Evolutionary conservation across 1,140 invertebrate species (phyloP).

Genomic region (Mycetomoellerius zeteki): DNA sequence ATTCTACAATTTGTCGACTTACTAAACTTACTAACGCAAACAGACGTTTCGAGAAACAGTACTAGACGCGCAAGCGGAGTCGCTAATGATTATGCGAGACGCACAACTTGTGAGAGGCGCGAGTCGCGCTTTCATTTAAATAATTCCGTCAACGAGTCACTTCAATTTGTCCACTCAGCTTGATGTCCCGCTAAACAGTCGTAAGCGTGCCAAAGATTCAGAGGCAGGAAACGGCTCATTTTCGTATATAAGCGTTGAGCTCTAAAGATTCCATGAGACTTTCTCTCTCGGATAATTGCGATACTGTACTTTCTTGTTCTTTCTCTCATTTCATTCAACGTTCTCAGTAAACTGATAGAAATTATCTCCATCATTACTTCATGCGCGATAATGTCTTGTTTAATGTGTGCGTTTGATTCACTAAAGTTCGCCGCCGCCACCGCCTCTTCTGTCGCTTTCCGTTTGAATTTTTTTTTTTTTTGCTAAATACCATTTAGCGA

Average conservation of each 20-base stretch:
- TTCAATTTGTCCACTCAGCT: constrained; percentile 51
- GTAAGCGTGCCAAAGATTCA: constrained; percentile 22
- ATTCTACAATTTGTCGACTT: constrained; percentile 19
- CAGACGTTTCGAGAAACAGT: constrained; percentile 1
- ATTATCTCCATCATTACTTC: constrained; percentile 1
- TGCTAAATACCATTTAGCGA: constrained; percentile 2
- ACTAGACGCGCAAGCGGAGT: background rate
- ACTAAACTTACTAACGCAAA: background rate
- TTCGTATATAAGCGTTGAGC: background rate
- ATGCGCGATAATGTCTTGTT: background rate
- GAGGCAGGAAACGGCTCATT: constrained; percentile 41
- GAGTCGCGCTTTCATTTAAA: constrained; percentile 58
- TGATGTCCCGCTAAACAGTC: constrained; percentile 32
- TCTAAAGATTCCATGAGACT: background rate
- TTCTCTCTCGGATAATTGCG: background rate
- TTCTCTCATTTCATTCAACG: background rate
- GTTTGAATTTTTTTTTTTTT: constrained; percentile 14
- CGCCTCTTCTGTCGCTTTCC: background rate
- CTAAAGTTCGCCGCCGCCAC: background rate
- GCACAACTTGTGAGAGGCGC: constrained; percentile 28
- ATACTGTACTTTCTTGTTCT: background rate
- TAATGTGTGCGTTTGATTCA: constrained; percentile 9
- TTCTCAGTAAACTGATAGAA: background rate
- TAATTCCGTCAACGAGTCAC: constrained; percentile 53
- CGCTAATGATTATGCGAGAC: constrained; percentile 43